These are phyloP conservation scores for Epinotia nisella DNA, from an alignment of 2,888 invertebrate species.

Conservation along the genomic window DNA sequence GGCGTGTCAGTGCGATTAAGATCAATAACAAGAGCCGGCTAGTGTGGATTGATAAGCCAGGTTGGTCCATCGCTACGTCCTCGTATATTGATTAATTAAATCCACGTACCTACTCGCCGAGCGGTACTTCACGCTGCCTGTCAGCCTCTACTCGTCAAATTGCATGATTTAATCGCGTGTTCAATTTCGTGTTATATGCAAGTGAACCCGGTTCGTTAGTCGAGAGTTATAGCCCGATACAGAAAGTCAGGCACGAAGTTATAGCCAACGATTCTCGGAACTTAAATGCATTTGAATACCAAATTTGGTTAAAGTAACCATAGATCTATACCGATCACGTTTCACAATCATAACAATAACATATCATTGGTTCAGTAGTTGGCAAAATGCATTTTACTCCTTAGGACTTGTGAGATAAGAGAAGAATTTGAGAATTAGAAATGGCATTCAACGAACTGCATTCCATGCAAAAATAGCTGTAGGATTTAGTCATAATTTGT, in stretches of 20 bases:
- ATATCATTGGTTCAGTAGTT: background rate
- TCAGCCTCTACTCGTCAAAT: constrained; percentile 40
- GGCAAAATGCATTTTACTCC: background rate
- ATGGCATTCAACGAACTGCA: background rate
- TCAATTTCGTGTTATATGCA: constrained; percentile 36
- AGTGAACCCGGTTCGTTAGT: constrained; percentile 27
- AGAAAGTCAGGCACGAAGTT: constrained; percentile 17
- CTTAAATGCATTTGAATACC: constrained; percentile 18
- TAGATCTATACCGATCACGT: background rate
- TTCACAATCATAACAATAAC: background rate
- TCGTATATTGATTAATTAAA: constrained; percentile 44
- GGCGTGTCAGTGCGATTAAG: constrained; percentile 42
- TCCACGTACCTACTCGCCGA: constrained; percentile 13
- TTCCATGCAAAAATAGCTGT: background rate
- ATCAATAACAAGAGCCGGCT: constrained; percentile 38
- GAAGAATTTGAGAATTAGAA: background rate
- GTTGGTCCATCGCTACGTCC: constrained; percentile 26
- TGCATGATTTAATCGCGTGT: constrained; percentile 41
- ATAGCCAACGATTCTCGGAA: constrained; percentile 6
- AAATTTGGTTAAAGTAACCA: constrained; percentile 9
- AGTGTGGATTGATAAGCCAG: constrained; percentile 31
- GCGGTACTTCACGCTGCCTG: constrained; percentile 32
- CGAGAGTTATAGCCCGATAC: constrained; percentile 14
- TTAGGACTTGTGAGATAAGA: background rate
- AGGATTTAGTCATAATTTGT: no score